Base-by-base conservation (phyloP, 2,113 vertebrate species). In the Electrona antarctica region DNA sequence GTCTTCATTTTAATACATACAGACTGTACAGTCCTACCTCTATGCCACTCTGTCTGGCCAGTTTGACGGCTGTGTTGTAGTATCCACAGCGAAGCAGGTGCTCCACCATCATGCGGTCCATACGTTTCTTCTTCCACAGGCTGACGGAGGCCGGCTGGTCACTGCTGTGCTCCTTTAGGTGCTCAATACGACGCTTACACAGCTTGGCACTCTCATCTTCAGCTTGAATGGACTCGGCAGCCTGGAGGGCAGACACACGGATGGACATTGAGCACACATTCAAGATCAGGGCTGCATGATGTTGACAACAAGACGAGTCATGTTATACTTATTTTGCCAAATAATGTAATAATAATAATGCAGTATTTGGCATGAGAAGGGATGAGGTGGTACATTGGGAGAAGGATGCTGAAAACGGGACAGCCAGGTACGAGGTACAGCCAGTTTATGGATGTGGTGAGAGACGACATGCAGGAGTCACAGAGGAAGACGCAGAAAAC, bases 61-160 rank as follows among this genome's bases (percentile, higher is more conserved):
- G 92, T 84, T 97, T 98, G 2, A 99, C 97, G 0, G 97, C 98
- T 0, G 97, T 99, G 89, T 95, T 98, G 90, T 99, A 99, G 90
- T 98, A 99, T 74, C 97, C 97, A 0, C 97, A 99, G 81, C 98
- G 97, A 21, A 99, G 89, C 55, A 99, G 93, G 55, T 99, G 98
- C 48, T 99, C 98, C 88, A 96, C 97, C 97, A 99, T 99, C 98
- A 99, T 98, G 14, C 98, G 96, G 81, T 99, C 98, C 97, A 99
- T 99, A 60, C 98, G 95, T 11, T 98, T 97, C 89, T 96, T 95
- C 92, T 99, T 99, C 98, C 98, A 99, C 90, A 98, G 91, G 80
- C 95, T 95, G 50, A 96, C 96, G 0, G 95, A 96, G 0, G 97
- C 95, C 0, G 94, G 95, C 84, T 98, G 97, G 91, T 97, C 96